Evolutionary conservation across 1,140 invertebrate genomes (phyloP), one percentile per base, ranked within the genome.

Genomic region (Medauroidea extradentata): DNA sequence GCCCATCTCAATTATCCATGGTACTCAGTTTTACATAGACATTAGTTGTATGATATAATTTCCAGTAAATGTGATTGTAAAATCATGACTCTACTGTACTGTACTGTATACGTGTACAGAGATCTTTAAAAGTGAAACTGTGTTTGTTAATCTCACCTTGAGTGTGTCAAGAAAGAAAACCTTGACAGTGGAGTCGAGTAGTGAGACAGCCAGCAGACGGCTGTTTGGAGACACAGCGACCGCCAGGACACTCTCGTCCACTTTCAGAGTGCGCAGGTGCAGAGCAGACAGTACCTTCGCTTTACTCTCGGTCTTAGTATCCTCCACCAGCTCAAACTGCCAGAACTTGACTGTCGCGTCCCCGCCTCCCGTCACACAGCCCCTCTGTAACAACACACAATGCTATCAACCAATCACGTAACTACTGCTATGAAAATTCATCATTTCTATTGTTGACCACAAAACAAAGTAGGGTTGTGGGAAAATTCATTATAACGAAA

Each of bases 331-430:
- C 73, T 97, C 91, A 76, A 96, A 97, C 60, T 88, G 84, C 96
- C 96, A 99, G 71, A 98, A 88, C 73, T 96, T 96, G 0, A 98
- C 87, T 0, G 87, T 90, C 64, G 90, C 86, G 73, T 99, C 96
- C 13, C 86, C 87, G 48, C 94, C 86, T 11, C 93, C 94, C 50
- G 89, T 88, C 5, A 88, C 85, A 69, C 94, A 85, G 1, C 93
- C 91, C 71, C 85, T 78, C 85, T 88, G 66, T 5, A 75, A 52
- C 19, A 9, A 54, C 9, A 54, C n/a, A n/a, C 27, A 19, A 11
- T 2, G 41, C n/a, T n/a, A 34, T 11, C 29, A 34, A 34, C 29
- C 4, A 4, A 34, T 11, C 29, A 34, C 29, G 29, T 34, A 34
- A 11, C 11, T 11, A 34, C 29, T 11, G 29, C 29, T n/a, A n/a